Percentiles rank a stretch among this genome's conserved stretches.
Conservation (phyloP, 2,888 invertebrate genomes). For the Hylaea fasciaria region DNA sequence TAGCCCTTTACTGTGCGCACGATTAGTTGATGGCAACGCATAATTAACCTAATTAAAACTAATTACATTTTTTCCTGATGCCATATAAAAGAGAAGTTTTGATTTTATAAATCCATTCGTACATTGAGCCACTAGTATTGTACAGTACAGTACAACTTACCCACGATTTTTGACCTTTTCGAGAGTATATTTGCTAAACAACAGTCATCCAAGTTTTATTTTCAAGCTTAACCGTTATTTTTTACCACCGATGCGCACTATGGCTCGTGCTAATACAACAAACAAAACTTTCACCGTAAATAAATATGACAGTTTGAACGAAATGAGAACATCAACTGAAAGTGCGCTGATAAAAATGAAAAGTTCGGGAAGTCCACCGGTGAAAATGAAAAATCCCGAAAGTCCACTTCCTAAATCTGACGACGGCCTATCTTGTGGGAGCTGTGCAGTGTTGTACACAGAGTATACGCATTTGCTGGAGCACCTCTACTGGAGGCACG, state of each 20-base stretch:
- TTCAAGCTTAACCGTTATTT: slow-evolving; percentile 5
- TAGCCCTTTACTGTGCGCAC: no score
- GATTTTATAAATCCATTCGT: background rate
- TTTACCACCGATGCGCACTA: slow-evolving; percentile 17
- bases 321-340: slow-evolving; percentile 52
- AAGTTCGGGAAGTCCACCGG: slow-evolving; percentile 45
- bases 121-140: slow-evolving; percentile 1
- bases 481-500: slow-evolving; percentile 73
- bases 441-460: slow-evolving; percentile 59
- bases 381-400: slow-evolving; percentile 51
- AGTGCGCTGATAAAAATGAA: slow-evolving; percentile 47
- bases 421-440: slow-evolving; percentile 55
- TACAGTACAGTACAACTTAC: background rate
- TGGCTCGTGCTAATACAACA: slow-evolving; percentile 29
- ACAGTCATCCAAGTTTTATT: slow-evolving; percentile 1
- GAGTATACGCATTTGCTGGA: slow-evolving; percentile 64
- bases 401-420: slow-evolving; percentile 42
- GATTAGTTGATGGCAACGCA: no score
- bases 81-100: no score
- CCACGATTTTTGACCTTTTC: background rate
- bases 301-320: slow-evolving; percentile 37
- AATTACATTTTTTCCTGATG: no score
- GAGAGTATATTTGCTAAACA: slow-evolving; percentile 3
- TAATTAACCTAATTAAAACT: no score
- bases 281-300: slow-evolving; percentile 46